phyloP scores from a whole-genome alignment of 2,113 vertebrate species.

The Macrotus californicus region DNA sequence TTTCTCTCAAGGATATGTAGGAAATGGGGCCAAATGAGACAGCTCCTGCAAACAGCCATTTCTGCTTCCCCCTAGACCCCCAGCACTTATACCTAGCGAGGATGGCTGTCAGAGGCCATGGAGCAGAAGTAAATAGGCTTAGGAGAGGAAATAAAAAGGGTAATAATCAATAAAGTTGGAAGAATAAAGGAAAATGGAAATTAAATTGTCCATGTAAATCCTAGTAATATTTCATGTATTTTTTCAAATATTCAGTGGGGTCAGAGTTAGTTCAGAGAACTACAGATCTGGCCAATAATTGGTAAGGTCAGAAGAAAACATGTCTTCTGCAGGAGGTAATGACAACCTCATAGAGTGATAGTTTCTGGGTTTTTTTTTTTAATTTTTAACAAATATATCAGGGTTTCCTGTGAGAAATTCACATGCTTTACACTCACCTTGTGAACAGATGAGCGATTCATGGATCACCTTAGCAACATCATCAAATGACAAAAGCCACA shows the following conservation, averaged over 20 bases:
- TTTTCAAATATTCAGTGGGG: background rate
- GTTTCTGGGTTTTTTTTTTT: background rate
- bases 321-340: background rate
- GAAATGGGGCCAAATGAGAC: conserved; percentile 1
- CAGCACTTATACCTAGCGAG: background rate
- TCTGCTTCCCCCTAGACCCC: background rate
- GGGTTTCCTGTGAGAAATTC: background rate
- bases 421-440: background rate
- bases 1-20: background rate
- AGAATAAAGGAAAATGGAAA: background rate
- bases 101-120: background rate
- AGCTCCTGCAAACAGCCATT: background rate
- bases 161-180: background rate
- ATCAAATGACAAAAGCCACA: background rate
- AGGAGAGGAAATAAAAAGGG: background rate
- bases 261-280: background rate
- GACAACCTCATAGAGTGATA: background rate
- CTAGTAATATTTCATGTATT: background rate
- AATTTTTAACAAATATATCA: background rate
- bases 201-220: background rate
- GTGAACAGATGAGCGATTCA: background rate
- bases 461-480: background rate
- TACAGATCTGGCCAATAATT: background rate
- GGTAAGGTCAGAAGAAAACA: background rate
- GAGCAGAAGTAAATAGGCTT: background rate